These are phyloP conservation scores for Strigops habroptila DNA, from an alignment of 2,113 vertebrate genomes.

Conservation along the genomic window DNA sequence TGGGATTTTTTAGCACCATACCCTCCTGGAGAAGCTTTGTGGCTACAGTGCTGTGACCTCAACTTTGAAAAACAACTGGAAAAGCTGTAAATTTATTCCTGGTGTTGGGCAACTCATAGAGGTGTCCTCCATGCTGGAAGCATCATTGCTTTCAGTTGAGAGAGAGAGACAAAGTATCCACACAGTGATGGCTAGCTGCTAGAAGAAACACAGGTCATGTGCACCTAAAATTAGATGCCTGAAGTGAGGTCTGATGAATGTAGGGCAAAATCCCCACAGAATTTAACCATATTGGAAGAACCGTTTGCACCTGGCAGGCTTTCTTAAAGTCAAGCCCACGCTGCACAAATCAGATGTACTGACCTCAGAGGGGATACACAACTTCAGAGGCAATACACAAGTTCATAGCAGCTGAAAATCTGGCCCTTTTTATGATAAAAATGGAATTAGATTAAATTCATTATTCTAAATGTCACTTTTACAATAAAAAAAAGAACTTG, in stretches of 20 bases:
- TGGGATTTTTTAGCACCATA: not conserved
- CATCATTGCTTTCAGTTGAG: not conserved
- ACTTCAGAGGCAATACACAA: not conserved
- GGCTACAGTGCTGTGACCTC: not conserved
- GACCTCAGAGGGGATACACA: not conserved
- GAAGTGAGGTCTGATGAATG: not conserved
- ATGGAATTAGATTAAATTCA: conserved; percentile 10
- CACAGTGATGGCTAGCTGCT: not conserved
- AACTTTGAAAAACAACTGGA: not conserved
- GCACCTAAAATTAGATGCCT: not conserved
- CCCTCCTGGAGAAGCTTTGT: not conserved
- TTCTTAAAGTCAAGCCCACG: not conserved
- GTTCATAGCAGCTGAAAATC: conserved; percentile 1
- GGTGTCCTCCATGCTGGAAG: not conserved
- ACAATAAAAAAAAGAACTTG: not conserved
- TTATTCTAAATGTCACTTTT: conserved; percentile 44
- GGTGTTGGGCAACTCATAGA: not conserved
- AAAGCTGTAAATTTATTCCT: not conserved
- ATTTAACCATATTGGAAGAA: not conserved
- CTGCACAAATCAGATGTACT: not conserved
- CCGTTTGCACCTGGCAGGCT: not conserved
- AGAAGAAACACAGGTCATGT: not conserved
- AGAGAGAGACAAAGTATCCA: not conserved
- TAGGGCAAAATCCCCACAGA: not conserved
- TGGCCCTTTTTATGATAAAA: not conserved